These are phyloP conservation scores for Eidolon helvum DNA, from an alignment of 2,113 vertebrate genomes.

Conservation along the genomic window DNA sequence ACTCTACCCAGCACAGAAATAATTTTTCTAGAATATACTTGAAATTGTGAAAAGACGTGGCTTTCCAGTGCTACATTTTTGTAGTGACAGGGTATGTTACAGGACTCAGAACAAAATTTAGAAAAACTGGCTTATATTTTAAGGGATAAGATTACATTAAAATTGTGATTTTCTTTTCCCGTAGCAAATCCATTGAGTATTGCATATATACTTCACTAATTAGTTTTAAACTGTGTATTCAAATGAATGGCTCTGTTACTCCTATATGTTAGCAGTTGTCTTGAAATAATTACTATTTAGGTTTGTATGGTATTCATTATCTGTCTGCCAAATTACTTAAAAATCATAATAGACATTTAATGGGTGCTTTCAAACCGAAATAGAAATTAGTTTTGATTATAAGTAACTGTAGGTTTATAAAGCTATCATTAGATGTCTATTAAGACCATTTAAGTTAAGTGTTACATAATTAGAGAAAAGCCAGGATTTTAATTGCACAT, in stretches of 20 bases:
- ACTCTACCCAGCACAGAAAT: neutral
- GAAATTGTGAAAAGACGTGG: neutral
- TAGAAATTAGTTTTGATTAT: slow-evolving; percentile 82
- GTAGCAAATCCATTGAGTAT: neutral
- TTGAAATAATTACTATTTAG: slow-evolving; percentile 81
- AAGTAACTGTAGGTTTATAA: slow-evolving; percentile 83
- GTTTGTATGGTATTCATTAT: slow-evolving; percentile 81
- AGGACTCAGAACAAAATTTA: neutral
- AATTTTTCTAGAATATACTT: neutral
- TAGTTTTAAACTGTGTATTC: slow-evolving; percentile 72
- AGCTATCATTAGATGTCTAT: slow-evolving; percentile 84
- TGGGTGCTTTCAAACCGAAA: slow-evolving; percentile 78
- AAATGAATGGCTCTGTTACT: slow-evolving; percentile 72
- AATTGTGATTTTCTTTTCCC: neutral
- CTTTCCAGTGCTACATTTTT: neutral
- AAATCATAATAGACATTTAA: slow-evolving; percentile 83
- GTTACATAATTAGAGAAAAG: slow-evolving; percentile 82
- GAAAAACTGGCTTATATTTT: neutral
- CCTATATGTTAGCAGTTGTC: slow-evolving; percentile 77
- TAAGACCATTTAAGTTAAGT: slow-evolving; percentile 85
- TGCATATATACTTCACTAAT: slow-evolving; percentile 53
- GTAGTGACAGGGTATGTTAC: neutral
- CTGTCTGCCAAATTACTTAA: slow-evolving; percentile 82
- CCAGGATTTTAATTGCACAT: slow-evolving; percentile 84
- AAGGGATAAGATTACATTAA: neutral